Percentiles rank a stretch among this genome's conserved stretches.
phyloP scores from a whole-genome alignment of 2,888 invertebrate species.

The Tachina grossa region DNA sequence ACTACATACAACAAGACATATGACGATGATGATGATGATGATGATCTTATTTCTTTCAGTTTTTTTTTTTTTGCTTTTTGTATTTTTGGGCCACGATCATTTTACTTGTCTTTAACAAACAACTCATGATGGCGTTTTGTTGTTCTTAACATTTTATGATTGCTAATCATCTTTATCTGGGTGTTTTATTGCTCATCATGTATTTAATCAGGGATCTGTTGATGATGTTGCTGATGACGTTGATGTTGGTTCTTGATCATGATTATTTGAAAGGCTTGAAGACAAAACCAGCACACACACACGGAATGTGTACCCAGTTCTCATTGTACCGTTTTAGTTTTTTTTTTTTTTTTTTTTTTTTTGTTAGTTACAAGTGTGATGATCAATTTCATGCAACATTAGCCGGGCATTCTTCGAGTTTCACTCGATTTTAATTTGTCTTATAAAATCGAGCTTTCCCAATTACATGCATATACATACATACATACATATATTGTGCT shows the following conservation, averaged over 20 bases:
- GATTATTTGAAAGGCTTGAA: conserved; percentile 53
- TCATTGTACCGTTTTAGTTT: conserved; percentile 20
- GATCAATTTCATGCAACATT: conserved; percentile 80
- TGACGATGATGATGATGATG: conserved; percentile 67
- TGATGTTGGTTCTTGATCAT: conserved; percentile 33
- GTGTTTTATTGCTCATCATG: conserved; percentile 61
- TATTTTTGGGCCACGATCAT: conserved; percentile 41
- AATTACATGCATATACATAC: neutral
- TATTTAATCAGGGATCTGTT: conserved; percentile 25
- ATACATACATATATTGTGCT: neutral
- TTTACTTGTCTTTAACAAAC: conserved; percentile 10
- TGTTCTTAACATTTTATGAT: conserved; percentile 42
- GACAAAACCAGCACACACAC: conserved; percentile 73
- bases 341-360: conserved; percentile 35
- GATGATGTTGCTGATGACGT: conserved; percentile 2
- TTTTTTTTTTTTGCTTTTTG: conserved; percentile 12
- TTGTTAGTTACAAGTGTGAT: conserved; percentile 78
- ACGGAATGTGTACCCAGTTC: conserved; percentile 73
- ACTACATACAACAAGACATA: conserved; percentile 64
- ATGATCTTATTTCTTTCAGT: conserved; percentile 52
- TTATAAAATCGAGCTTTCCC: neutral
- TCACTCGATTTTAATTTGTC: conserved; percentile 18
- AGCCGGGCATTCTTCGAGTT: conserved; percentile 56
- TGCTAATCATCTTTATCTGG: conserved; percentile 59
- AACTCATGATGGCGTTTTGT: conserved; percentile 41